Percentiles rank a stretch among this genome's conserved stretches.
phyloP scores from a whole-genome alignment of 2,797 vertebrate genomes.

The Alauda arvensis region DNA sequence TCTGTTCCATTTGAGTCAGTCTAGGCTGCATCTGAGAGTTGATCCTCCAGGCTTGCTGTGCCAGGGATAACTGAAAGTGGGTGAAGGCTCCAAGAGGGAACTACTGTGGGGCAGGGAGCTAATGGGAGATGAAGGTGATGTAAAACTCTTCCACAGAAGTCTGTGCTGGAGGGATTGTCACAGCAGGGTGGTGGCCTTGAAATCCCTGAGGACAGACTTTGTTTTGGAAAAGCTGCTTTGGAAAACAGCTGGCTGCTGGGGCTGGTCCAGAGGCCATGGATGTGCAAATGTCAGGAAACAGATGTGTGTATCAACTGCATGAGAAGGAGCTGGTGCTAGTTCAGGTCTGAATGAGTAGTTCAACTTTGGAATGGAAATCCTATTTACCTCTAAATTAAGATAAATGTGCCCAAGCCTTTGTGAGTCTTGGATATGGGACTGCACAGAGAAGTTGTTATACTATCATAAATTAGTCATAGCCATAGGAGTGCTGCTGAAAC shows the following conservation, averaged over 20 bases:
- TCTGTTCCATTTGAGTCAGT: background rate
- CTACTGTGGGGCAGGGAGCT: background rate
- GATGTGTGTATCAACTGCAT: background rate
- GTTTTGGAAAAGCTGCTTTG: constrained; percentile 11
- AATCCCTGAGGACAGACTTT: background rate
- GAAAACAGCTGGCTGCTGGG: background rate
- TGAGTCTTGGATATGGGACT: background rate
- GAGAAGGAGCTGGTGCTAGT: background rate
- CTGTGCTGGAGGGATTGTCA: background rate
- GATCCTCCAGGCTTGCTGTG: background rate
- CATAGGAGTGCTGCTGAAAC: background rate
- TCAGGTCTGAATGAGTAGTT: background rate
- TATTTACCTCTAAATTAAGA: background rate
- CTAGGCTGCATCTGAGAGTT: rapidly evolving
- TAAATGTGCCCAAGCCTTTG: rapidly evolving
- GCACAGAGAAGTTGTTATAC: background rate
- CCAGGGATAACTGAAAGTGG: background rate
- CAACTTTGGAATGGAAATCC: background rate
- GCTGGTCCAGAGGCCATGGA: background rate
- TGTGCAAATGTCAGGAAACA: background rate
- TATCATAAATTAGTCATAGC: background rate
- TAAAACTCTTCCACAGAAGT: background rate
- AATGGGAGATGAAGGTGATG: background rate
- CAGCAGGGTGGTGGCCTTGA: background rate
- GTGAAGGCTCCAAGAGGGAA: background rate